Base-by-base conservation (phyloP, 1,140 invertebrate genomes). In the Lerema accius region DNA sequence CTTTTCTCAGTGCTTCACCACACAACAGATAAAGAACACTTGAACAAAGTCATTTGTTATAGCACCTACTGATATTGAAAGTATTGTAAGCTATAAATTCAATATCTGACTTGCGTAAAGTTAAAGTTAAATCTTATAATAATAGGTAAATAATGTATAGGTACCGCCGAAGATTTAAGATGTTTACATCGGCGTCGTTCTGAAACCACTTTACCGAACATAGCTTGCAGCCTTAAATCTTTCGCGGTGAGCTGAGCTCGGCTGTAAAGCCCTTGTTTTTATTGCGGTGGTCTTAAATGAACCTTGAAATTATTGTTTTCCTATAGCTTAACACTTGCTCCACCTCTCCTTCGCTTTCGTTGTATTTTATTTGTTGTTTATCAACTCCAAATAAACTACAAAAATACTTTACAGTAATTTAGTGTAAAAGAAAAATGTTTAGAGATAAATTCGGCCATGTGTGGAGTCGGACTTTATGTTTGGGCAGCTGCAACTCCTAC, bases 181-280 rank as follows among this genome's bases (percentile, higher is more conserved):
- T 58, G 45, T 55, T 56, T 49, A 64, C 55, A 67, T 74, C 66
- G 46, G 58, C 26, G 42, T 58, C 58, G 58, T 75, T 78, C 37
- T 53, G 62, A 63, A 67, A 67, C 51, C 58, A 70, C 58, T 64
- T 63, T 66, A 53, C 43, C 70, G 71, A 70, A 75, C 67, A 71
- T 71, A 68, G 63, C 66, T 71, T 72, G 68, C 69, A 65, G 63
- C 67, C 67, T 70, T 80, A 80, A 80, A 80, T 80, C 78, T 80
- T 65, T 77, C 66, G 63, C 77, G 60, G 63, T 64, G 65, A 69
- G 69, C 73, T 77, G 75, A 73, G 42, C 72, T 73, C 69, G 43
- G 51, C 55, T 63, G 40, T 48, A 69, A 73, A 76, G 69, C 75
- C 77, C 75, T 77, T 67, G 65, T 72, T 63, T 69, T 71, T 67